These are phyloP conservation scores for Meteorus colon DNA, from an alignment of 2,888 invertebrate genomes.

Conservation along the genomic window DNA sequence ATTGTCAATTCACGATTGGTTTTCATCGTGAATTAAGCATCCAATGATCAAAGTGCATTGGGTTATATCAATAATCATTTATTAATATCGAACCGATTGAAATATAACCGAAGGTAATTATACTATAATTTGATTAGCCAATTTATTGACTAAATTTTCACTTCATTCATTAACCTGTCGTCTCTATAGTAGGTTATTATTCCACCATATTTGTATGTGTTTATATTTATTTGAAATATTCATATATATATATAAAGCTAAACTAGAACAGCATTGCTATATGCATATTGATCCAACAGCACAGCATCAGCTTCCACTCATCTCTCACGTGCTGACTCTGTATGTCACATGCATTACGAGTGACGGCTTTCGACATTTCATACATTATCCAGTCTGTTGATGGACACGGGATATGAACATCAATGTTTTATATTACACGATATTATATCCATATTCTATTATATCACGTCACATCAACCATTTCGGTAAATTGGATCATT, in stretches of 20 bases:
- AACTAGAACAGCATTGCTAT: not conserved
- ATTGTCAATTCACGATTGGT: too few relatives aligned
- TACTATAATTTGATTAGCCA: too few relatives aligned
- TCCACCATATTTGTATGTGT: too few relatives aligned
- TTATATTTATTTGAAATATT: not conserved
- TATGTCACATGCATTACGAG: slow-evolving; percentile 28
- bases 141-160: too few relatives aligned
- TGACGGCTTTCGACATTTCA: slow-evolving; percentile 38
- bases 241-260: not conserved
- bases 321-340: slow-evolving; percentile 36
- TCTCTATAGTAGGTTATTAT: too few relatives aligned
- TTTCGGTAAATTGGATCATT: not conserved
- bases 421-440: slow-evolving; percentile 19
- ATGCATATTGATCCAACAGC: slow-evolving; percentile 9
- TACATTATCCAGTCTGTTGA: slow-evolving; percentile 32
- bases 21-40: too few relatives aligned
- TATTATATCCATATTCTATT: not conserved
- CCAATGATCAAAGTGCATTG: too few relatives aligned
- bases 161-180: too few relatives aligned
- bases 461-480: not conserved
- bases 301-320: not conserved
- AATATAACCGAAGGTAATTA: too few relatives aligned
- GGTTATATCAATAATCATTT: too few relatives aligned
- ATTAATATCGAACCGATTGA: too few relatives aligned
- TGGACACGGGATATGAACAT: slow-evolving; percentile 20